Percentiles rank a stretch among this genome's conserved stretches.
Evolutionary conservation across 2,888 invertebrate genomes (phyloP).

Genomic region (Cephus spinipes): DNA sequence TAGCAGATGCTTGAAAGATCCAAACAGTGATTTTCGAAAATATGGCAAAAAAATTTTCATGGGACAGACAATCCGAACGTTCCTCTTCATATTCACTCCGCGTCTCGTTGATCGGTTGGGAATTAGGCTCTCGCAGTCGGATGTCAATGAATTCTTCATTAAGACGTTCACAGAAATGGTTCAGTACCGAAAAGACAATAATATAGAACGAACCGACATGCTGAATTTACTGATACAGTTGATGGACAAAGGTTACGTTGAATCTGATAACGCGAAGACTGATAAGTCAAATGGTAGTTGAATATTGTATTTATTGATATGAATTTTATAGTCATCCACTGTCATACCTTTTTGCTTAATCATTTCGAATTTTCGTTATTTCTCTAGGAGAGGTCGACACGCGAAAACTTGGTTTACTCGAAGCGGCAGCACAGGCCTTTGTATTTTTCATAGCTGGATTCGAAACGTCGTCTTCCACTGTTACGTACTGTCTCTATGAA

Average conservation of each 20-base stretch:
- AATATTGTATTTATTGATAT: too few species aligned
- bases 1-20: slow-evolving; percentile 58
- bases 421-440: slow-evolving; percentile 71
- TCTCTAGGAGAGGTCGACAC: too few species aligned
- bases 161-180: slow-evolving; percentile 30
- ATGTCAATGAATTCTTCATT: slow-evolving; percentile 29
- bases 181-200: slow-evolving; percentile 26
- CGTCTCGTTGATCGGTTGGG: slow-evolving; percentile 16
- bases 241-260: slow-evolving; percentile 22
- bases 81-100: slow-evolving; percentile 16
- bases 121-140: slow-evolving; percentile 10
- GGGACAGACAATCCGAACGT: background rate
- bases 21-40: slow-evolving; percentile 18
- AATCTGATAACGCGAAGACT: slow-evolving; percentile 11
- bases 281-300: background rate
- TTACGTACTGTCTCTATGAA: slow-evolving; percentile 71
- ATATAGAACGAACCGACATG: slow-evolving; percentile 38
- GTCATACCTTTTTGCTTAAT: too few species aligned
- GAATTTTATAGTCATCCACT: too few species aligned
- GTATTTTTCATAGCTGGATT: slow-evolving; percentile 75
- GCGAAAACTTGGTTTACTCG: slow-evolving; percentile 57
- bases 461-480: slow-evolving; percentile 74
- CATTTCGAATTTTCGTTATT: too few species aligned
- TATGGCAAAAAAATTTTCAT: slow-evolving; percentile 26
- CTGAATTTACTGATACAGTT: slow-evolving; percentile 38